phyloP scores from a whole-genome alignment of 2,797 vertebrate species.

The Phalloptychus januarius region DNA sequence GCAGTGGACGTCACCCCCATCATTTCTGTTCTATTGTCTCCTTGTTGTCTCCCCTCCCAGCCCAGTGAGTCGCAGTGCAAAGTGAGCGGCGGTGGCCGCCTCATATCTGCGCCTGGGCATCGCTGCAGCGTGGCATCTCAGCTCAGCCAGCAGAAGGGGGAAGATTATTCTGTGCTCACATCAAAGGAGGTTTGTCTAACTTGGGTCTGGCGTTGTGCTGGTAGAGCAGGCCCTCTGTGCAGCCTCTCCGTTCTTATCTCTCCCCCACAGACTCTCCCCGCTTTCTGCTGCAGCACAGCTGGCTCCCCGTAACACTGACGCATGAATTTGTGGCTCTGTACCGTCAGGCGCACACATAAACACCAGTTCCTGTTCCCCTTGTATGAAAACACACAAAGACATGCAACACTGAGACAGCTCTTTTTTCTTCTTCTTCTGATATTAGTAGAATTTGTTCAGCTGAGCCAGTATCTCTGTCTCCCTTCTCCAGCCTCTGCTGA shows the following conservation, averaged over 20 bases:
- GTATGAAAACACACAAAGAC: slow-evolving; percentile 26
- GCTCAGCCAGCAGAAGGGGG: slow-evolving; percentile 57
- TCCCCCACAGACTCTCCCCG: slow-evolving; percentile 74
- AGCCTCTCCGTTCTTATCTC: slow-evolving; percentile 74
- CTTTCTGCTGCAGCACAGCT: slow-evolving; percentile 71
- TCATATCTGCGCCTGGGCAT: slow-evolving; percentile 63
- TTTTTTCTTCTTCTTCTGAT: slow-evolving; percentile 40
- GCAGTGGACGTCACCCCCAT: slow-evolving; percentile 6
- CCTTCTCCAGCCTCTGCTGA: slow-evolving; percentile 44
- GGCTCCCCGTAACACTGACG: slow-evolving; percentile 67
- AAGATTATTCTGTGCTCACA: slow-evolving; percentile 73
- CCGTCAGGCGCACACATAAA: slow-evolving; percentile 51
- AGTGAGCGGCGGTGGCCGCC: slow-evolving; percentile 49
- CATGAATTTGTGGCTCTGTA: slow-evolving; percentile 54
- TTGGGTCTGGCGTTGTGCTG: slow-evolving; percentile 73
- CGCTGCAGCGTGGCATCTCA: slow-evolving; percentile 58
- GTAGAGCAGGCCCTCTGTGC: slow-evolving; percentile 73
- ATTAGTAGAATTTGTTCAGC: slow-evolving; percentile 75
- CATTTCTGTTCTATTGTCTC: slow-evolving; percentile 1
- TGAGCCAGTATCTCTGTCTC: slow-evolving; percentile 38
- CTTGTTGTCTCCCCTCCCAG: slow-evolving; percentile 4
- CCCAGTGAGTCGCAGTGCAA: slow-evolving; percentile 29
- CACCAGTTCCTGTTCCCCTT: slow-evolving; percentile 31
- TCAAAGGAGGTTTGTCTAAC: slow-evolving; percentile 79
- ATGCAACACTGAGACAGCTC: slow-evolving; percentile 42